Evolutionary conservation across 1,140 invertebrate species (phyloP), one percentile per base, ranked within the genome.

Genomic region (Macrobrachium rosenbergii): DNA sequence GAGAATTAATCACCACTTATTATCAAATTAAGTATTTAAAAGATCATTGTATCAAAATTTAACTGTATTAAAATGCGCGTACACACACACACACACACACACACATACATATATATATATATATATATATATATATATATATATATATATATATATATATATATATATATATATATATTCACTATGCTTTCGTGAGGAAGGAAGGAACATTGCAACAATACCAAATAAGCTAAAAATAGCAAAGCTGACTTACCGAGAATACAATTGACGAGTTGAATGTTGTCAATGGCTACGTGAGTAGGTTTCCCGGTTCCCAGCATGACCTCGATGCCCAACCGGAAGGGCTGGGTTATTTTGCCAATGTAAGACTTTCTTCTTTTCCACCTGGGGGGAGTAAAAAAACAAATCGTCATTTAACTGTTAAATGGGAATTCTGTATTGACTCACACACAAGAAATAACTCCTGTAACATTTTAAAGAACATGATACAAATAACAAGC

Each of bases 241-340:
- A 37, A 43, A 14, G 69, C 23, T n/a, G 0, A 85, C 83, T 64
- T 23, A 85, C 83, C 62, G 19, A 14, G 23, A 37, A 85, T 78
- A 59, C 83, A 85, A 16, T 79, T 64, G 14, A 79, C 75, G n/a
- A 85, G 63, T 59, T 21, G 28, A 19, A 85, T 85, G 72, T 85
- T 85, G 62, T 85, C 83, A 28, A 85, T 85, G 76, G 83, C 83
- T 2, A 85, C 60, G 58, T 85, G 83, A 8, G 72, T 85, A 7
- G 83, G 83, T 58, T 58, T 64, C 28, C 63, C 21, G 43, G 67
- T 69, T 21, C 83, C 67, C 19, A 85, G 75, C 60, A 78, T 67
- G 12, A 85, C 76, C 83, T 85, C 83, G 37, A 85, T 85, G 62
- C 77, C 63, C 83, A 85, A 45, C 10, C 64, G 62, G 83, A 85